Conservation (phyloP, 37 sponge, comb jelly and placozoan species). For the Geodia barretti region DNA sequence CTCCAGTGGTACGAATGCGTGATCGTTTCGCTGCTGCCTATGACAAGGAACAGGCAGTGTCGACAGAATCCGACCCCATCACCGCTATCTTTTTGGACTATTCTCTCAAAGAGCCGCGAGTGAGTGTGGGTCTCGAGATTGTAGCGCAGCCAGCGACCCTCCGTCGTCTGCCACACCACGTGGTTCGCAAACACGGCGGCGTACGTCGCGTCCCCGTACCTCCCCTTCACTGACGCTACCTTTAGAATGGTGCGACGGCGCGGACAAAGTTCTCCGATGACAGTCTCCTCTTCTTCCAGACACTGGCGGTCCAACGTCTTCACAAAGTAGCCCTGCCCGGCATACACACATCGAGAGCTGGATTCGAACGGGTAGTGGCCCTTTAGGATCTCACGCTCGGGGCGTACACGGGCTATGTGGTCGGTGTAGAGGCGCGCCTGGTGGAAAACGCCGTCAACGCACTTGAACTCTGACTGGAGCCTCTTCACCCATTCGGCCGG, state of each 20-base stretch:
- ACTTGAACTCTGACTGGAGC: background rate
- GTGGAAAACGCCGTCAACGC: slow-evolving; percentile 21
- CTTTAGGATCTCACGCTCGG: background rate
- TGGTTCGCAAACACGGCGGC: slow-evolving; percentile 6
- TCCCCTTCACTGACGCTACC: slow-evolving; percentile 17
- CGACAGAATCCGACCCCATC: slow-evolving; percentile 23
- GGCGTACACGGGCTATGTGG: background rate
- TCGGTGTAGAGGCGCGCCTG: background rate
- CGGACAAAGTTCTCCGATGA: slow-evolving; percentile 40
- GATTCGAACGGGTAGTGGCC: slow-evolving; percentile 41
- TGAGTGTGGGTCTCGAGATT: slow-evolving; percentile 4
- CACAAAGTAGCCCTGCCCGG: slow-evolving; percentile 33
- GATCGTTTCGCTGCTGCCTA: slow-evolving; percentile 25
- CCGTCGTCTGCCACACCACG: slow-evolving; percentile 24
- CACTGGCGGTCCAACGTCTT: slow-evolving; percentile 26
- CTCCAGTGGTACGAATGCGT: slow-evolving; percentile 42
- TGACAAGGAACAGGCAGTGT: slow-evolving; percentile 31
- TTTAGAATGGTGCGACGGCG: slow-evolving; percentile 16
- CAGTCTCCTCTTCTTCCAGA: slow-evolving; percentile 27
- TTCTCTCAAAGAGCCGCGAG: background rate
- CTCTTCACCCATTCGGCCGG: slow-evolving; percentile 19
- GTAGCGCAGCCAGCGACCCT: slow-evolving; percentile 24
- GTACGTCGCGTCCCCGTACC: slow-evolving; percentile 14
- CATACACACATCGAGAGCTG: slow-evolving; percentile 35
- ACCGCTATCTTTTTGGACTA: background rate